A percentile compares a stretch with the other conserved stretches of the same genome.
Conservation (phyloP, 92 coral and sea anemone genomes). For the Zoanthus solanderi region DNA sequence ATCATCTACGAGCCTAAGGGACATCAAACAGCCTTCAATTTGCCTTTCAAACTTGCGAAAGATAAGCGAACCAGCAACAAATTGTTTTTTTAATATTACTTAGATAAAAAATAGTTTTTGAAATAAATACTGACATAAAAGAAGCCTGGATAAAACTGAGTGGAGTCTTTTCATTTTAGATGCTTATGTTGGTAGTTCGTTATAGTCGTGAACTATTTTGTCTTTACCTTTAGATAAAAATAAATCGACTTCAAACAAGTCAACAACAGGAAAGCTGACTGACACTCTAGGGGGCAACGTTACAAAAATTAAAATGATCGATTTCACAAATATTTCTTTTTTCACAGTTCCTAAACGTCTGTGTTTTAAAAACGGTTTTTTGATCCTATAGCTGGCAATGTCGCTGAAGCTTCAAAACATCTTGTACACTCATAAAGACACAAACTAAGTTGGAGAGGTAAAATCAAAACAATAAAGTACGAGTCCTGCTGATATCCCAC, state of each 20-base stretch:
- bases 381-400: background rate
- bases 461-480: background rate
- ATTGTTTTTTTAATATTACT: background rate
- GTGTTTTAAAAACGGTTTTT: background rate
- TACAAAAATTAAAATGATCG: background rate
- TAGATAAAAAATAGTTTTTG: background rate
- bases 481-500: slow-evolving; percentile 49
- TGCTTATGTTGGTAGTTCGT: slow-evolving; percentile 31
- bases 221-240: slow-evolving; percentile 28
- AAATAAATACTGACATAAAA: background rate
- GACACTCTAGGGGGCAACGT: slow-evolving; percentile 47
- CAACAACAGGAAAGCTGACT: slow-evolving; percentile 40
- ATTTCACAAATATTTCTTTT: background rate
- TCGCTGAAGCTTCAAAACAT: background rate
- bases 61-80: background rate
- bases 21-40: background rate
- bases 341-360: background rate
- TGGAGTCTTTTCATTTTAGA: background rate
- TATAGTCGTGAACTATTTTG: background rate
- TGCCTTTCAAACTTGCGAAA: background rate
- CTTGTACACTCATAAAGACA: background rate
- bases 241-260: slow-evolving; percentile 48
- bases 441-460: background rate
- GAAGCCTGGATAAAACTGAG: background rate
- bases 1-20: background rate